Conservation (phyloP, 2,113 vertebrate genomes). For the Tricholaema leucomelas region DNA sequence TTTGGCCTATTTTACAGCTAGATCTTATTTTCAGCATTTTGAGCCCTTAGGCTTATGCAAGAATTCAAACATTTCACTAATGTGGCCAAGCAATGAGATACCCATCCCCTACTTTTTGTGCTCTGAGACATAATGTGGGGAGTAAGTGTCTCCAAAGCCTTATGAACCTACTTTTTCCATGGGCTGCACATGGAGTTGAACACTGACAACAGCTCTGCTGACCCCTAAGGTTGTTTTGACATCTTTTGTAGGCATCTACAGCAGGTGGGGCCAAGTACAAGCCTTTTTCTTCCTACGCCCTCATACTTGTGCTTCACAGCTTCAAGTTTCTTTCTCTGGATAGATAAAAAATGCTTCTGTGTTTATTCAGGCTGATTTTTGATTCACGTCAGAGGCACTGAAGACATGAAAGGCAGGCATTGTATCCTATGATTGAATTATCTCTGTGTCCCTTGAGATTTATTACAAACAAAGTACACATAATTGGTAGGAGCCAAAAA, state of each 20-base stretch:
- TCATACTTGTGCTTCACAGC: neutral
- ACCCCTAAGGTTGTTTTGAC: neutral
- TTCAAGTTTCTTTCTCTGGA: neutral
- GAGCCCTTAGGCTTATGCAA: neutral
- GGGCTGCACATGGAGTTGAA: neutral
- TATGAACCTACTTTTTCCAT: neutral
- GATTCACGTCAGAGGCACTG: neutral
- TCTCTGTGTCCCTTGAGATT: slow-evolving; percentile 18
- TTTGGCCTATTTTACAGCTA: slow-evolving; percentile 4
- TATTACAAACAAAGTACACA: slow-evolving; percentile 2
- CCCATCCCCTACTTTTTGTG: neutral
- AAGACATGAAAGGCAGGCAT: slow-evolving; percentile 11
- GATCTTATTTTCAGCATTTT: slow-evolving; percentile 7
- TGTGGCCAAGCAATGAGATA: neutral
- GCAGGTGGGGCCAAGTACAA: neutral
- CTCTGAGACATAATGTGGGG: neutral
- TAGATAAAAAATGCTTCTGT: neutral
- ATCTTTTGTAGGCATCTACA: neutral
- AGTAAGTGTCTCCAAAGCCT: neutral
- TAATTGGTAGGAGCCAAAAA: slow-evolving; percentile 16
- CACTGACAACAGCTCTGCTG: neutral
- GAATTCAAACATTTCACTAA: neutral
- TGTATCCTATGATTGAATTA: slow-evolving; percentile 12
- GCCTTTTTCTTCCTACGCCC: neutral
- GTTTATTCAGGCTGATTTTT: slow-evolving; percentile 36